phyloP scores from a whole-genome alignment of 2,888 invertebrate genomes.

The Gisinianus flammeolus region DNA sequence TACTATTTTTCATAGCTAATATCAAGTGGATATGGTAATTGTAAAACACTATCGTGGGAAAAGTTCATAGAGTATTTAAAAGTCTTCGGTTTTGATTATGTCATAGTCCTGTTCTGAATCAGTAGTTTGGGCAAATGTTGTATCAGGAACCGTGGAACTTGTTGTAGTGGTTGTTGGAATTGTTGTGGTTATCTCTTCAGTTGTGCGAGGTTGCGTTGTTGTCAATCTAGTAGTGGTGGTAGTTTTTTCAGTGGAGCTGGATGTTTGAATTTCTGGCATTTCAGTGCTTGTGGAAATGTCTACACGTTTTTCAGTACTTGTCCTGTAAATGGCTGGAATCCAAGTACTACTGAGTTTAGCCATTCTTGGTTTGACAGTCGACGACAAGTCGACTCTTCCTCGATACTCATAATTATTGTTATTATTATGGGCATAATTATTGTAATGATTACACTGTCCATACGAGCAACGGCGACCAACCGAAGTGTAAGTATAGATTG shows the following conservation, averaged over 20 bases:
- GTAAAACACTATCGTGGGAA: no score
- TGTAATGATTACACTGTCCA: background rate
- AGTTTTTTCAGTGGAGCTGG: background rate
- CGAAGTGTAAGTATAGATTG: background rate
- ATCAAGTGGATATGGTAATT: no score
- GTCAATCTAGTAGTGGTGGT: background rate
- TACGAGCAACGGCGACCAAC: background rate
- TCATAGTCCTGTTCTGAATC: no score
- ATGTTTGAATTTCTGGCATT: background rate
- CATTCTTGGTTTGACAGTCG: background rate
- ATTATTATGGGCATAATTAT: background rate
- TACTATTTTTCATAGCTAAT: no score
- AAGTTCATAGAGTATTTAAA: no score
- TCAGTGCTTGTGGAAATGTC: background rate
- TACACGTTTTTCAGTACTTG: background rate
- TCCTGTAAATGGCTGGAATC: slow-evolving; percentile 2
- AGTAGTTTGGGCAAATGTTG: no score
- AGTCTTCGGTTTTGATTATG: no score
- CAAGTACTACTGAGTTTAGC: background rate
- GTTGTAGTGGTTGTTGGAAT: background rate
- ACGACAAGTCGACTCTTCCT: background rate
- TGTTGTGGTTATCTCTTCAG: background rate
- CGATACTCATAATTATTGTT: background rate
- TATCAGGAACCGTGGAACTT: no score
- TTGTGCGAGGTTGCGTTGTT: background rate